Evolutionary conservation across 2,797 vertebrate species (phyloP).

Genomic region (Hylomyscus alleni): DNA sequence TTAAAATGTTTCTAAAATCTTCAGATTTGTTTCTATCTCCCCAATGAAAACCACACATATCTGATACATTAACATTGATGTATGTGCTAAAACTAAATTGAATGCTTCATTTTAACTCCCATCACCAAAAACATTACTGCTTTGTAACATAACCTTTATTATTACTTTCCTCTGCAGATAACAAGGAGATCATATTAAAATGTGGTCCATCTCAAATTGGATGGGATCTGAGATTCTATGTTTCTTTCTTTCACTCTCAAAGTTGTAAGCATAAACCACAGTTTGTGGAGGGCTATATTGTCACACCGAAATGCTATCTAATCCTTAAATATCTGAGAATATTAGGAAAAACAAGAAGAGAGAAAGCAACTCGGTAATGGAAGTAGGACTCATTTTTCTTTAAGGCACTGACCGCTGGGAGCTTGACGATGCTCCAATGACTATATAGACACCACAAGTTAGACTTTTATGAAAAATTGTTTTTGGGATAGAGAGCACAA

Average conservation of each 20-base stretch:
- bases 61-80: neutral
- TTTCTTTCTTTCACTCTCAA: constrained; percentile 13
- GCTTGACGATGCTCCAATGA: neutral
- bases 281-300: neutral
- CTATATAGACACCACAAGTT: neutral
- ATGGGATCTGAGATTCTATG: neutral
- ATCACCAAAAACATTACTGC: constrained; percentile 58
- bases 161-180: neutral
- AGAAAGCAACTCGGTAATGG: neutral
- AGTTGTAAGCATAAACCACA: neutral
- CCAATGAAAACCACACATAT: constrained; percentile 23
- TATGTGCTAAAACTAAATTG: constrained; percentile 41
- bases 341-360: neutral
- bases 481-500: neutral
- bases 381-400: neutral
- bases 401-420: neutral
- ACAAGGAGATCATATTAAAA: neutral
- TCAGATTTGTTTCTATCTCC: constrained; percentile 50
- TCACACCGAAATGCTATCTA: neutral
- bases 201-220: constrained; percentile 11
- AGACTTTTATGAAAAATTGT: neutral
- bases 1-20: constrained; percentile 50
- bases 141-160: neutral
- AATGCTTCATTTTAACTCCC: constrained; percentile 24
- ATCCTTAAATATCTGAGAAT: constrained; percentile 13